Percentiles rank a stretch among this genome's conserved stretches.
phyloP scores from a whole-genome alignment of 2,113 vertebrate genomes.

The Pedionomus torquatus region DNA sequence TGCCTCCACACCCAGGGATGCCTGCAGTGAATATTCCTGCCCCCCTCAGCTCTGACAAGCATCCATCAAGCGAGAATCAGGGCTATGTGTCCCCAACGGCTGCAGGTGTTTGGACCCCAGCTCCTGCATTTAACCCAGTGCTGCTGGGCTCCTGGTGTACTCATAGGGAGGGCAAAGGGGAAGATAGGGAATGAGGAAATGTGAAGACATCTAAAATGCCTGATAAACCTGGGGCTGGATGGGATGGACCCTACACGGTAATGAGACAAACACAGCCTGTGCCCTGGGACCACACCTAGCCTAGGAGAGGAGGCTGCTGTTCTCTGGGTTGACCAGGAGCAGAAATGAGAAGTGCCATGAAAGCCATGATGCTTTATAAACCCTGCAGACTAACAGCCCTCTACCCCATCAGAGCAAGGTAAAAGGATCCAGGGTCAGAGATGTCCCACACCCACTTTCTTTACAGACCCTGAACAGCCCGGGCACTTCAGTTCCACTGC shows the following conservation, averaged over 20 bases:
- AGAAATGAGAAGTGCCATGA: background rate
- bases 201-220: background rate
- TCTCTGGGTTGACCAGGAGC: background rate
- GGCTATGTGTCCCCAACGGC: fast-evolving
- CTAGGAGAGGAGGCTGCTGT: background rate
- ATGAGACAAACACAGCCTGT: background rate
- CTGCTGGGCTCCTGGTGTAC: background rate
- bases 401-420: background rate
- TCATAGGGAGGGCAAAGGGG: background rate
- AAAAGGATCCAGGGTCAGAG: background rate
- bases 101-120: background rate
- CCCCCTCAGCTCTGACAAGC: background rate
- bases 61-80: background rate
- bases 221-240: background rate
- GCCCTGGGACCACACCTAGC: background rate
- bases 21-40: background rate
- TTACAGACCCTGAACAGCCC: background rate
- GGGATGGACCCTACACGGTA: background rate
- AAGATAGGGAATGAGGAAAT: background rate
- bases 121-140: background rate
- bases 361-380: background rate
- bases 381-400: background rate
- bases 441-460: background rate
- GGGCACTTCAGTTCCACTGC: background rate
- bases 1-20: background rate